Conservation (phyloP, 2,888 invertebrate genomes). For the Epinotia ramella region DNA sequence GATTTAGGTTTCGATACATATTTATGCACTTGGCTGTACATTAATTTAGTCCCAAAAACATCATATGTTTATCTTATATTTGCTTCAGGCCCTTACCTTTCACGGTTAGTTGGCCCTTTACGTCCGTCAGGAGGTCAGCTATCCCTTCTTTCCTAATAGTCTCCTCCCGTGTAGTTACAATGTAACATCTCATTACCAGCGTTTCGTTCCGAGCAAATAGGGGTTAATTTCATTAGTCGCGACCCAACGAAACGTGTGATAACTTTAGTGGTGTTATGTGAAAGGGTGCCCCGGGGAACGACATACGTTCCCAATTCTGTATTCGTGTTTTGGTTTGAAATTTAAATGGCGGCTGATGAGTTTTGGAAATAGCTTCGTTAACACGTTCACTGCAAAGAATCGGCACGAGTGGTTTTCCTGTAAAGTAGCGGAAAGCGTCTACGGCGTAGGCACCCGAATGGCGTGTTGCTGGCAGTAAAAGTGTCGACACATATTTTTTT, state of each 20-base stretch:
- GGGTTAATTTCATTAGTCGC: conserved; percentile 84
- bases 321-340: conserved; percentile 34
- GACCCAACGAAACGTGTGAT: conserved; percentile 84
- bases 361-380: not conserved
- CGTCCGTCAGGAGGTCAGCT: conserved; percentile 43
- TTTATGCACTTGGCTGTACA: no score
- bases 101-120: conserved; percentile 40
- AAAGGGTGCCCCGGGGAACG: conserved; percentile 71
- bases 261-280: conserved; percentile 81
- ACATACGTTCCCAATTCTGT: conserved; percentile 49
- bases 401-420: no score
- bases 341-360: conserved; percentile 12
- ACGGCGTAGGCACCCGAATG: no score
- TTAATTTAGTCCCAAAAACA: not conserved
- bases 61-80: conserved; percentile 23
- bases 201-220: conserved; percentile 72
- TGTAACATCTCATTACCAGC: conserved; percentile 76
- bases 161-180: conserved; percentile 62
- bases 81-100: conserved; percentile 22
- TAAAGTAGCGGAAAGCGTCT: no score
- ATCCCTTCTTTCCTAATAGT: conserved; percentile 43
- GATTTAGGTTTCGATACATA: no score
- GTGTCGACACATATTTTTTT: no score
- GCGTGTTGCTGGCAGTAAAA: no score
- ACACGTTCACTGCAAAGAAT: no score